Evolutionary conservation across 2,113 vertebrate genomes (phyloP), one percentile per base, ranked within the genome.

Genomic region (Capreolus pygargus): DNA sequence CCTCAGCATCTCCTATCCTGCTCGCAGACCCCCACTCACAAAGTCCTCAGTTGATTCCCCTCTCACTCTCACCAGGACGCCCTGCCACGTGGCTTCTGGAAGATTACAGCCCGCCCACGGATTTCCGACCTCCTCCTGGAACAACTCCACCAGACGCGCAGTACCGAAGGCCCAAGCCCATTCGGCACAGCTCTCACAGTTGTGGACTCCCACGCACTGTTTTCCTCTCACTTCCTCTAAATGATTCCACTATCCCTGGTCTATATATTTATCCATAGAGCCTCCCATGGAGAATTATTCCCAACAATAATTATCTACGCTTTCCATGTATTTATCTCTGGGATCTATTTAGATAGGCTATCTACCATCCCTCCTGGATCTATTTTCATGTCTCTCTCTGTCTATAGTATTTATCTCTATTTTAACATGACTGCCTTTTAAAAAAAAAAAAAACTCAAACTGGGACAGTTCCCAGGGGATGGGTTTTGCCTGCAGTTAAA

Each of bases 341-440:
- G 39, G 61, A 96, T 45, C 96, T 97, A 94, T 95, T 98, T 94
- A 93, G 97, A 79, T 64, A 97, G 17, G 92, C 10, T 58, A 64
- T 61, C 97, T 94, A 94, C 88, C 88, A 36, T 79, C 89, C 95
- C 91, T 89, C 96, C 91, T 47, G 23, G 78, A 81, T 93, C 97
- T 96, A 81, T 94, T 96, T 93, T 64, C 91, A 95, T 76, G 61
- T 95, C 93, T 97, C 98, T 84, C 61, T 94, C 74, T 95, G 96
- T 28, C 84, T 88, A 30, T 33, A 95, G 87, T 86, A 97, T 98
- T 98, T 98, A 86, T 94, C 95, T 98, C 94, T 96, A 78, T 95
- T 98, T 98, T 97, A 97, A 98, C 86, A 98, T n/a, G 97, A 94
- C 23, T 97, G 19, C 0, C 0, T 84, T 83, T 39, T 6, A 64